Evolutionary conservation across 2,888 invertebrate species (phyloP), one percentile per base, ranked within the genome.

Genomic region (Pediacus dermestoides): DNA sequence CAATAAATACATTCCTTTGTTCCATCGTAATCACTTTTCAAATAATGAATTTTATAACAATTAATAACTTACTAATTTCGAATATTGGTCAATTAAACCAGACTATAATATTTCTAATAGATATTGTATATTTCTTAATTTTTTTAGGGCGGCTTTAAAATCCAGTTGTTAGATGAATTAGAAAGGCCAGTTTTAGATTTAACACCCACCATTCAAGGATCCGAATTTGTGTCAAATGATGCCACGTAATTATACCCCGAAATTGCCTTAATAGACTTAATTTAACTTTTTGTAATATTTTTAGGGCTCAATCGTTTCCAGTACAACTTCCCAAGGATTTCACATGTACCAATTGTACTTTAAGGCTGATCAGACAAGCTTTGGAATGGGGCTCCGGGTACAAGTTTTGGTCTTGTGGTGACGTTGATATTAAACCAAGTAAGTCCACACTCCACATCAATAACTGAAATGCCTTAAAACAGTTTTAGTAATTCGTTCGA

Each of bases 321-420:
- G 85, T 95, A 2, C 82, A 79, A 32, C 71, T 96, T 28, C 94
- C 95, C 1, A 70, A 73, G 23, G 82, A 88, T 67, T 87, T 90
- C 59, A 81, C 81, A 23, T 97, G 96, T 65, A 75, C 76, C 39
- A 88, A 92, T 68, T 97, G 96, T 68, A 90, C 92, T 0, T 74
- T 97, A 22, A 81, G 95, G 42, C 74, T 97, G 50, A 76, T 92
- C 35, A 74, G 95, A 1, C 89, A 95, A 70, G 95, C 95, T 0
- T 79, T 81, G 13, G 95, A 97, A 72, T 95, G 93, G 92, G 68
- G 68, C 14, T 80, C 84, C 0, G 71, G 76, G 37, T 95, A 94
- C 70, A 74, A 85, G 46, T 95, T 96, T 74, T 94, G 92, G 91
- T 92, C 92, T 1, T 96, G 96, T 64, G 88, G 94, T 2, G 95